Percentiles rank a stretch among this genome's conserved stretches.
phyloP scores from a whole-genome alignment of 2,797 vertebrate genomes.

The Rhinophrynus dorsalis region DNA sequence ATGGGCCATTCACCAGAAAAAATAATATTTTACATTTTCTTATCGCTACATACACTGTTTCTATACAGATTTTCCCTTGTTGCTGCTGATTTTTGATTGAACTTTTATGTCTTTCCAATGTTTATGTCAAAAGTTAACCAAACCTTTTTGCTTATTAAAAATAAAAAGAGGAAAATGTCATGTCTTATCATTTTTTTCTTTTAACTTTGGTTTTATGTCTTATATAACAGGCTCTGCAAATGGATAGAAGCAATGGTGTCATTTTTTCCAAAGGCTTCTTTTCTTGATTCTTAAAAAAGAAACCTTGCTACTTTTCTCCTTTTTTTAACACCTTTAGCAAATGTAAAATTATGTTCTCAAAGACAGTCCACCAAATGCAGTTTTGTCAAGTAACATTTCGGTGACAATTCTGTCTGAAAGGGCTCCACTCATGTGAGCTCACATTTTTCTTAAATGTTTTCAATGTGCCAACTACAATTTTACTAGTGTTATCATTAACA shows the following conservation, averaged over 20 bases:
- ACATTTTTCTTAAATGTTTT: too few species aligned
- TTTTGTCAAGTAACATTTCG: conserved; percentile 3
- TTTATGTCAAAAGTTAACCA: conserved; percentile 45
- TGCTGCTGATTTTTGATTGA: conserved; percentile 33
- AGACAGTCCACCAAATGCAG: not conserved
- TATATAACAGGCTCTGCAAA: conserved; percentile 30
- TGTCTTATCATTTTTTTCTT: conserved; percentile 37
- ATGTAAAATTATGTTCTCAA: conserved; percentile 27
- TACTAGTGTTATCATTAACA: too few species aligned
- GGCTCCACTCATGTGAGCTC: too few species aligned
- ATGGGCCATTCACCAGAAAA: too few species aligned
- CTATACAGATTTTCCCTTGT: conserved; percentile 20
- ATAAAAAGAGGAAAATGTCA: conserved; percentile 45
- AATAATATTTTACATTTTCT: conserved; percentile 11
- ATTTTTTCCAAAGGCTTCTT: not conserved
- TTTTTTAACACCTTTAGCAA: conserved; percentile 38
- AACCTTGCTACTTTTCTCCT: conserved; percentile 17
- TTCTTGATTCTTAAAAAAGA: conserved; percentile 18
- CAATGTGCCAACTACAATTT: too few species aligned
- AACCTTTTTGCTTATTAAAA: conserved; percentile 35
- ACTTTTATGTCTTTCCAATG: conserved; percentile 19
- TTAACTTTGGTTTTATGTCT: conserved; percentile 39
- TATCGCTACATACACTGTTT: conserved; percentile 4
- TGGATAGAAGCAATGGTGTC: conserved; percentile 26
- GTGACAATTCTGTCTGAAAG: not conserved